These are phyloP conservation scores for Urocyon cinereoargenteus DNA, from an alignment of 2,797 vertebrate genomes.

Conservation along the genomic window DNA sequence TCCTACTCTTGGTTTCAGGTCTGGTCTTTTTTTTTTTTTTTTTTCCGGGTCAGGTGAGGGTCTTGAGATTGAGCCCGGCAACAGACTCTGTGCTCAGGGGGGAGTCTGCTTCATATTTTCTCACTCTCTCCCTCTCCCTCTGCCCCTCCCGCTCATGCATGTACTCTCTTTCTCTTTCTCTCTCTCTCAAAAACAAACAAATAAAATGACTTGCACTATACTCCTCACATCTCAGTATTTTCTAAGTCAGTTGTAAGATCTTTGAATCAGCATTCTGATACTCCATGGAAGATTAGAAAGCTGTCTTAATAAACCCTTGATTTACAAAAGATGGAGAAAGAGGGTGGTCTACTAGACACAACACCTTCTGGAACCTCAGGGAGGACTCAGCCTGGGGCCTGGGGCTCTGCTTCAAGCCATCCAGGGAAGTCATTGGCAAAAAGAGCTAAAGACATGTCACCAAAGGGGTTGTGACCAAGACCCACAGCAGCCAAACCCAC, in stretches of 20 bases:
- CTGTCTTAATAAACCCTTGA: background rate
- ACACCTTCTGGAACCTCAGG: background rate
- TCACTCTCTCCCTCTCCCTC: background rate
- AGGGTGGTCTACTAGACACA: background rate
- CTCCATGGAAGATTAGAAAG: background rate
- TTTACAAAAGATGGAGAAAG: background rate
- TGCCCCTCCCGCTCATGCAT: rapidly evolving
- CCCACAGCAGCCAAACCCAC: background rate
- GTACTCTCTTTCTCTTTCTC: background rate
- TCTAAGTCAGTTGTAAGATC: background rate
- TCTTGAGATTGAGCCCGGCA: background rate
- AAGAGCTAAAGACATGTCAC: background rate
- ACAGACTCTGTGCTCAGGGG: background rate
- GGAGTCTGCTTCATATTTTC: background rate
- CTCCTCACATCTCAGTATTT: background rate
- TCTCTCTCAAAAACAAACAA: background rate
- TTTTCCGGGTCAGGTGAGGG: no score
- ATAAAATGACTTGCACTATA: background rate
- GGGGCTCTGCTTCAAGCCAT: background rate
- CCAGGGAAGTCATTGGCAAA: background rate
- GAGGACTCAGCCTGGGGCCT: background rate
- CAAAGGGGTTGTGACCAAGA: background rate
- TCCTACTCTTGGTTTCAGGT: background rate
- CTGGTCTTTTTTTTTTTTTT: background rate
- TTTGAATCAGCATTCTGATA: background rate